A percentile compares a stretch with the other conserved stretches of the same genome.
Conservation (phyloP, 1,140 invertebrate species). For the Oedothorax gibbosus region DNA sequence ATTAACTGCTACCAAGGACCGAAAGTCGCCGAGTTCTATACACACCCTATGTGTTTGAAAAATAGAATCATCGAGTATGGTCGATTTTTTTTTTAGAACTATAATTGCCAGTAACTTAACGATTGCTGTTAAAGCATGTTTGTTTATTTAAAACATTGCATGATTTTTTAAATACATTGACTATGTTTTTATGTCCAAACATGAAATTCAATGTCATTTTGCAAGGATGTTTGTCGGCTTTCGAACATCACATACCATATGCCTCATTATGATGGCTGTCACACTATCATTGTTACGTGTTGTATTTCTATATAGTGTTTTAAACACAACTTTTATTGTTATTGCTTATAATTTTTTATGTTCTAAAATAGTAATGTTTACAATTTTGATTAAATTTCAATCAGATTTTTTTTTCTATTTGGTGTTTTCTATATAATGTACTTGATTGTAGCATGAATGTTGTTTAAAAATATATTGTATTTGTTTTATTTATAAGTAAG, state of each 20-base stretch:
- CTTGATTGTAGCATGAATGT: too few relatives aligned
- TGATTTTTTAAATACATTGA: too few relatives aligned
- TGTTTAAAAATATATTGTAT: too few relatives aligned
- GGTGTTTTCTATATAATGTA: background rate
- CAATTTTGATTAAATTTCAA: background rate
- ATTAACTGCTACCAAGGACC: too few relatives aligned
- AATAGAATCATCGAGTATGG: too few relatives aligned
- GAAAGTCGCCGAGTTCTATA: too few relatives aligned
- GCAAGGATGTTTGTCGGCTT: conserved; percentile 13
- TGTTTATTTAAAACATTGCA: conserved; percentile 15
- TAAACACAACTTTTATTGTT: background rate
- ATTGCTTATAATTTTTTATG: background rate
- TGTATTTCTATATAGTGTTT: background rate
- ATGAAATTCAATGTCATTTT: conserved; percentile 47
- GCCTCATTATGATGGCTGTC: conserved; percentile 47
- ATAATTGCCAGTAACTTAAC: too few relatives aligned
- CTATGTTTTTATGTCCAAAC: background rate
- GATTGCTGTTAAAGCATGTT: conserved; percentile 31
- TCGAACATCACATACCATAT: conserved; percentile 4
- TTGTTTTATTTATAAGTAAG: too few relatives aligned
- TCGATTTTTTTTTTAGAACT: too few relatives aligned
- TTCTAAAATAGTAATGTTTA: background rate
- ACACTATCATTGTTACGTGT: conserved; percentile 8
- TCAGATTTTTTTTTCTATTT: background rate
- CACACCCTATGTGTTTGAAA: too few relatives aligned